These are phyloP conservation scores for Andrena minutula DNA, from an alignment of 2,888 invertebrate genomes.

Conservation along the genomic window DNA sequence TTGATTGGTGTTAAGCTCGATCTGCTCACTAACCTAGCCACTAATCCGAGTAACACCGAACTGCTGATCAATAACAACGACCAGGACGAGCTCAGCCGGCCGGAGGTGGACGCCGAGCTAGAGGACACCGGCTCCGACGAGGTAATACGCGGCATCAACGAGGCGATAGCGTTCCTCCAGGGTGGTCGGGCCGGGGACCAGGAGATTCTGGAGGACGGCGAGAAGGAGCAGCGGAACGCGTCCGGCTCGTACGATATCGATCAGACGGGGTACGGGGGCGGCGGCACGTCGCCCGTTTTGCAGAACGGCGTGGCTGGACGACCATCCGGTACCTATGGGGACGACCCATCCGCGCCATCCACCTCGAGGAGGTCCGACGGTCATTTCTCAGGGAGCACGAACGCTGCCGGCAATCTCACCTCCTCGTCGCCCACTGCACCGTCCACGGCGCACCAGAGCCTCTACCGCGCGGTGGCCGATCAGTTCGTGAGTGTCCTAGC, in stretches of 20 bases:
- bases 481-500: conserved; percentile 78
- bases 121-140: conserved; percentile 40
- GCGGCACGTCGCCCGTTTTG: conserved; percentile 68
- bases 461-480: conserved; percentile 76
- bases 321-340: conserved; percentile 77
- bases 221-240: conserved; percentile 45
- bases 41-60: conserved; percentile 80
- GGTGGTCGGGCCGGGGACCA: conserved; percentile 53
- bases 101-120: conserved; percentile 15
- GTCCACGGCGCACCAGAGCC: conserved; percentile 70
- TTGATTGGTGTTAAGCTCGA: conserved; percentile 70
- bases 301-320: conserved; percentile 81
- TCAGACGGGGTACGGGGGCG: conserved; percentile 78
- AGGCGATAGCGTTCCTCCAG: conserved; percentile 48
- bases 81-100: conserved; percentile 58
- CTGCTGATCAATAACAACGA: conserved; percentile 79
- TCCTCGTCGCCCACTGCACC: conserved; percentile 61
- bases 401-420: conserved; percentile 58
- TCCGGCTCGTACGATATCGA: conserved; percentile 56
- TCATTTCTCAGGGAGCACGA: conserved; percentile 64
- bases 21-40: conserved; percentile 76
- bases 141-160: conserved; percentile 58
- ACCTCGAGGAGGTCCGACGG: conserved; percentile 77
- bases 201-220: conserved; percentile 68
- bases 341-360: conserved; percentile 78